A percentile compares a stretch with the other conserved stretches of the same genome.
These are phyloP conservation scores for Phytoseiulus persimilis DNA, from an alignment of 2,888 invertebrate species.

Conservation along the genomic window DNA sequence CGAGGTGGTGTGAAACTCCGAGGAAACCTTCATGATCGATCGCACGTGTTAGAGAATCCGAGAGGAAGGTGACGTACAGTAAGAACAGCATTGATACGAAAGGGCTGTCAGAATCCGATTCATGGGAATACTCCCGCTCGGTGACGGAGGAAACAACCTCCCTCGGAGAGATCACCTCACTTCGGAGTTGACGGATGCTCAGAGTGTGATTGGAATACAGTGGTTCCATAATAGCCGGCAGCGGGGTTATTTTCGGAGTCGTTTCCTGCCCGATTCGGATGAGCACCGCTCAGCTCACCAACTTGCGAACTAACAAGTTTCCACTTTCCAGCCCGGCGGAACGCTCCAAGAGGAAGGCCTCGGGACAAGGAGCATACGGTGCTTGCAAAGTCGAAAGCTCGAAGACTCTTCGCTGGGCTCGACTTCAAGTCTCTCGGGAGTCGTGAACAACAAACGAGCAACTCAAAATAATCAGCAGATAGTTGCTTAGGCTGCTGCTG, in stretches of 20 bases:
- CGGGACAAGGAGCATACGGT: neutral
- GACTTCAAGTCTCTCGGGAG: neutral
- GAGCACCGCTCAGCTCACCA: neutral
- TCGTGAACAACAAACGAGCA: neutral
- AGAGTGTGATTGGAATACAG: too few relatives aligned
- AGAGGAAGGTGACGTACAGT: too few relatives aligned
- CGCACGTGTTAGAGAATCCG: too few relatives aligned
- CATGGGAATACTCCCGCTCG: too few relatives aligned
- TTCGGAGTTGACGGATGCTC: too few relatives aligned
- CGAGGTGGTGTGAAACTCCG: neutral
- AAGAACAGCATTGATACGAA: too few relatives aligned
- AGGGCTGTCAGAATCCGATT: too few relatives aligned
- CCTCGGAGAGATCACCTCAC: too few relatives aligned
- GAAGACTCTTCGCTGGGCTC: neutral
- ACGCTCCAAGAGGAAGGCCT: neutral
- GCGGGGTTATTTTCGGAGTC: too few relatives aligned
- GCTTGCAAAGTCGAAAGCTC: neutral
- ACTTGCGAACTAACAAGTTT: neutral
- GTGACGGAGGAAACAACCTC: too few relatives aligned
- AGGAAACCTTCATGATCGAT: neutral
- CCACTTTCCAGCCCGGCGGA: neutral
- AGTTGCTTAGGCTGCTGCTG: neutral
- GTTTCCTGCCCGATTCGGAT: too few relatives aligned
- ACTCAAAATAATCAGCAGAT: neutral
- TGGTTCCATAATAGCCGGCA: too few relatives aligned